These are phyloP conservation scores for Cheiracanthium punctorium DNA, from an alignment of 2,888 invertebrate genomes.

Conservation along the genomic window DNA sequence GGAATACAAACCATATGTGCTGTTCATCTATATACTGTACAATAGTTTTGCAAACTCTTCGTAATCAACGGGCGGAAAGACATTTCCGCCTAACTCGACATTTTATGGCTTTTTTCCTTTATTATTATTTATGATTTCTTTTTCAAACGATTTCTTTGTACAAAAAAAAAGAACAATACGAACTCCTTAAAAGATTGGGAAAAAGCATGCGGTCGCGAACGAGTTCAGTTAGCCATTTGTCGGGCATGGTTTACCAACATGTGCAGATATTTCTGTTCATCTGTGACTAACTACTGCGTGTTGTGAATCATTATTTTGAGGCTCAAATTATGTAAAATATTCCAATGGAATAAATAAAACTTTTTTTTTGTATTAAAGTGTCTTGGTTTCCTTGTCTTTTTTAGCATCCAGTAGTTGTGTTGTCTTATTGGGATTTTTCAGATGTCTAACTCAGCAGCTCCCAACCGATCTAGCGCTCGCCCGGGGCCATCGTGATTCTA, in stretches of 20 bases:
- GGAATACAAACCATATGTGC: background rate
- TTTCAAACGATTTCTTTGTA: slow-evolving; percentile 36
- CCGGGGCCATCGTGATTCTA: too few species aligned
- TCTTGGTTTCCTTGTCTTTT: too few species aligned
- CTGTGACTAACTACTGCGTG: slow-evolving; percentile 61
- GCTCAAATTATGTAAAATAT: slow-evolving; percentile 68
- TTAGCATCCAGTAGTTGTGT: too few species aligned
- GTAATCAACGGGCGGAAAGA: slow-evolving; percentile 23
- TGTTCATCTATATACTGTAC: slow-evolving; percentile 54
- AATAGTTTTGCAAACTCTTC: slow-evolving; percentile 49
- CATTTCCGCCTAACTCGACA: slow-evolving; percentile 32
- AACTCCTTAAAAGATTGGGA: too few species aligned
- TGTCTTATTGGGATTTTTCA: too few species aligned
- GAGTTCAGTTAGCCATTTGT: slow-evolving; percentile 31
- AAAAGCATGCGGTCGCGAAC: slow-evolving; percentile 36
- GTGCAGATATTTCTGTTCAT: slow-evolving; percentile 15
- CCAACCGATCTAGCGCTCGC: too few species aligned
- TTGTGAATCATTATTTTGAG: slow-evolving; percentile 62
- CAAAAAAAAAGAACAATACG: slow-evolving; percentile 20
- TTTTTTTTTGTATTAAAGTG: too few species aligned
- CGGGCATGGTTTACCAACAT: slow-evolving; percentile 22
- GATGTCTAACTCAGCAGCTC: too few species aligned
- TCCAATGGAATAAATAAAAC: slow-evolving; percentile 64
- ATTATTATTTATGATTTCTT: slow-evolving; percentile 29
- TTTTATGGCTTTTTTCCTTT: slow-evolving; percentile 38